These are phyloP conservation scores for Punctoribates punctum DNA, from an alignment of 2,888 invertebrate species.

Conservation along the genomic window DNA sequence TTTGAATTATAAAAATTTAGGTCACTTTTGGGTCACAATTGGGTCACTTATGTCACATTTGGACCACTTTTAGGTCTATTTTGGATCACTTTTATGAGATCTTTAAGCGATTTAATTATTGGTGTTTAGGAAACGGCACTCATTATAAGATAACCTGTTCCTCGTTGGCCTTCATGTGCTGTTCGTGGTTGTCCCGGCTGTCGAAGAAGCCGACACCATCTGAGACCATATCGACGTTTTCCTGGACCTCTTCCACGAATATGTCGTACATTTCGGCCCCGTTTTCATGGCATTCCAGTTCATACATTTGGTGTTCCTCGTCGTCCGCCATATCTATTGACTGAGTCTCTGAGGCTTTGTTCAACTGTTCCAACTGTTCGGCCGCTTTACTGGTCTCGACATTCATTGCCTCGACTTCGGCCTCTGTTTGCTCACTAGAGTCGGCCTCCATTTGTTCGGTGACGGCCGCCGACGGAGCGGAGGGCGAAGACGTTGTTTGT, in stretches of 20 bases:
- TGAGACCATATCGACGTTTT: background rate
- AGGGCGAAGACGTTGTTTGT: background rate
- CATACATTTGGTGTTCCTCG: background rate
- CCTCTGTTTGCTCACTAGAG: background rate
- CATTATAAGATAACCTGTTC: constrained; percentile 24
- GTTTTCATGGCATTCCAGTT: constrained; percentile 10
- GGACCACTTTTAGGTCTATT: no score
- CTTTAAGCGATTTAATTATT: no score
- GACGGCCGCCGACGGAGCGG: background rate
- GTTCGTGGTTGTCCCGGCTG: background rate
- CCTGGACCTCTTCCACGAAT: constrained; percentile 24
- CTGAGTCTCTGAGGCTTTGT: background rate
- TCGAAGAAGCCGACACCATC: constrained; percentile 15
- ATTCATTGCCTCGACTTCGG: constrained; percentile 20
- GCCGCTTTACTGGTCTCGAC: background rate
- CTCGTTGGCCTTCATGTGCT: constrained; percentile 3
- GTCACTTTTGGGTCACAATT: no score
- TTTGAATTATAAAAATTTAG: no score
- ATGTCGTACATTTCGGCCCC: constrained; percentile 29
- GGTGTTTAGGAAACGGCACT: no score
- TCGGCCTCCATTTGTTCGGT: background rate
- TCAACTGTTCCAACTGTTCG: constrained; percentile 14
- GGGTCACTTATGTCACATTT: no score
- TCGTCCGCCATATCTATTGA: background rate
- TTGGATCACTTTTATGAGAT: no score